Evolutionary conservation across 2,113 vertebrate genomes (phyloP).

Genomic region (Serilophus lunatus): DNA sequence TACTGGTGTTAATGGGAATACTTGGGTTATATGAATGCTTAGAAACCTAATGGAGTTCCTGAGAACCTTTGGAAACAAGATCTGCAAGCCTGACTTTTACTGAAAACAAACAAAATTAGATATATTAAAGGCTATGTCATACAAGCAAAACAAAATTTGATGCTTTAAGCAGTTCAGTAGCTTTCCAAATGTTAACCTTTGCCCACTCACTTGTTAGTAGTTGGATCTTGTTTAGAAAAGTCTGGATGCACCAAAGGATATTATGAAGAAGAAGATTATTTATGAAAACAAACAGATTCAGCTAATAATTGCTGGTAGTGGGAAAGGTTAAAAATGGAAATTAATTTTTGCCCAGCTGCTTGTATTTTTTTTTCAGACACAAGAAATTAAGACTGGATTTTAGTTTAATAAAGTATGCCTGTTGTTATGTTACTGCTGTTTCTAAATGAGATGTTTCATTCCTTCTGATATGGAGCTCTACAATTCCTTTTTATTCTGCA

Average conservation of each 20-base stretch:
- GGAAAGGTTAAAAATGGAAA: background rate
- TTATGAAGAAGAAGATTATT: background rate
- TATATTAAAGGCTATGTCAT: background rate
- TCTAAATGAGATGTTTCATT: background rate
- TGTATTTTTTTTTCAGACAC: background rate
- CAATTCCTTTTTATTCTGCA: background rate
- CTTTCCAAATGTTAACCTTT: background rate
- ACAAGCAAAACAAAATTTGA: background rate
- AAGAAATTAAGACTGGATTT: background rate
- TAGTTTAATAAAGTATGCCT: background rate
- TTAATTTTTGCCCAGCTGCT: background rate
- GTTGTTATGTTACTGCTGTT: background rate
- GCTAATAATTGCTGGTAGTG: background rate
- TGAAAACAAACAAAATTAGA: background rate
- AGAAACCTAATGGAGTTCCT: background rate
- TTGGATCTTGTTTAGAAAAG: background rate
- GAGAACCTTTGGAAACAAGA: background rate
- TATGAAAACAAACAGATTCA: background rate
- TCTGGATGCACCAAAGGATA: background rate
- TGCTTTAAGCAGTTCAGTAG: background rate
- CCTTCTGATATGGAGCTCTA: background rate
- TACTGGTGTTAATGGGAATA: background rate
- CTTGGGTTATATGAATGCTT: background rate
- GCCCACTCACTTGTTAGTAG: background rate
- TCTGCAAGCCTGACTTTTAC: background rate